Evolutionary conservation across 2,888 invertebrate genomes (phyloP).

Genomic region (Ornithoptera priamus): DNA sequence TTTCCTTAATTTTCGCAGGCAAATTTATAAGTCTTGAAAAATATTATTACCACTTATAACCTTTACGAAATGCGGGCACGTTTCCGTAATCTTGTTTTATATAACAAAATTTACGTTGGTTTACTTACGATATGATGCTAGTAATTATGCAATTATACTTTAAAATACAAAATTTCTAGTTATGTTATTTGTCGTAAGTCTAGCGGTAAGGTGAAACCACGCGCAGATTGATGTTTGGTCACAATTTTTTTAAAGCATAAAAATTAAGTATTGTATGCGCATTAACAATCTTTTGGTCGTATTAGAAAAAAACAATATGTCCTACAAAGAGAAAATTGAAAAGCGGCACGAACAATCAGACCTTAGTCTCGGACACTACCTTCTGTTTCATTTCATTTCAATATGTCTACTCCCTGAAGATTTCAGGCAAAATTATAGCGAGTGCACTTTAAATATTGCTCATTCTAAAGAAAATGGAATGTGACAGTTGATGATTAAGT

Average conservation of each 20-base stretch:
- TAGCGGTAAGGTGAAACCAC: not conserved
- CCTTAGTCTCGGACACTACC: too few species aligned
- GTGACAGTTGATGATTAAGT: not conserved
- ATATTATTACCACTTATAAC: conserved; percentile 1
- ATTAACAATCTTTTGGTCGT: too few species aligned
- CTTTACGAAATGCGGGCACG: not conserved
- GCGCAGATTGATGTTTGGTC: not conserved
- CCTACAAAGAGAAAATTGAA: too few species aligned
- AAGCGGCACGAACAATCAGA: too few species aligned
- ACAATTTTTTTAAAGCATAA: too few species aligned
- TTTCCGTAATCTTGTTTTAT: conserved; percentile 18
- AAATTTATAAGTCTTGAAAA: not conserved
- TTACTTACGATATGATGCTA: not conserved
- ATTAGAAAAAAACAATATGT: too few species aligned
- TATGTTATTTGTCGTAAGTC: conserved; percentile 12
- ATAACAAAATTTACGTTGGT: conserved; percentile 2
- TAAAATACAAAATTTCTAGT: conserved; percentile 13
- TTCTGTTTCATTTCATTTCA: too few species aligned
- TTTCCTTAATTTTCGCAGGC: not conserved
- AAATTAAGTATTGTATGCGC: too few species aligned
- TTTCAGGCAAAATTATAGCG: not conserved
- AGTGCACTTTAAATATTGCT: not conserved
- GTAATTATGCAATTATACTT: conserved; percentile 12
- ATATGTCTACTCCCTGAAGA: not conserved
- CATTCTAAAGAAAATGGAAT: not conserved